Evolutionary conservation across 2,888 invertebrate genomes (phyloP).

Genomic region (Callyntrura sp.): DNA sequence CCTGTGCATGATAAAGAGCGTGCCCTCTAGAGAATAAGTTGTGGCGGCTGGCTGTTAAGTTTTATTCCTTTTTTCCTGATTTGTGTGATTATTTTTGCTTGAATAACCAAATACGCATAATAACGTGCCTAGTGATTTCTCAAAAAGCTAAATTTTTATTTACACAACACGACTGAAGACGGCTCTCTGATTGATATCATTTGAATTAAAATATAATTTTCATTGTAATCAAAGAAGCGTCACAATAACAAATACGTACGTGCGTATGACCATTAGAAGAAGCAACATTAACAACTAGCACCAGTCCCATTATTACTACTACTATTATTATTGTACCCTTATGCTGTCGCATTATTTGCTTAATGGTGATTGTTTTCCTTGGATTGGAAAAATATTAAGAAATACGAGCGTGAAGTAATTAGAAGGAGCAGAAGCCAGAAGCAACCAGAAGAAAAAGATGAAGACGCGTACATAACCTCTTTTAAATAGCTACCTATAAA

Average conservation of each 20-base stretch:
- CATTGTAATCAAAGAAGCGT: constrained; percentile 21
- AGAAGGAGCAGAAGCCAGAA: constrained; percentile 55
- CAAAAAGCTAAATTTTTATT: constrained; percentile 26
- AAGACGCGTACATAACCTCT: not conserved
- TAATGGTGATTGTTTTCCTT: constrained; percentile 58
- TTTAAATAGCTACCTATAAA: not conserved
- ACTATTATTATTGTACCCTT: not conserved
- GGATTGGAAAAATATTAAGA: constrained; percentile 62
- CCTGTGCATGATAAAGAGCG: too few species aligned
- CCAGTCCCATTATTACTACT: too few species aligned
- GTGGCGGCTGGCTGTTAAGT: too few species aligned
- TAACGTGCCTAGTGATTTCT: not conserved
- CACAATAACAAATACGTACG: not conserved
- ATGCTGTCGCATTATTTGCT: not conserved
- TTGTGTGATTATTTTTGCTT: not conserved
- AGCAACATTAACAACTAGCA: not conserved
- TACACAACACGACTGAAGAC: not conserved
- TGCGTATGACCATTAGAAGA: not conserved
- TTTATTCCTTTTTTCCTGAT: not conserved
- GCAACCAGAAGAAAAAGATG: constrained; percentile 31
- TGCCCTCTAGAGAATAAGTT: too few species aligned
- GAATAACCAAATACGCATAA: not conserved
- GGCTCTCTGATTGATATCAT: constrained; percentile 25
- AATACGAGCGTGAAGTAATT: constrained; percentile 72
- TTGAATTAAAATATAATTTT: constrained; percentile 46